phyloP scores from a whole-genome alignment of 2,113 vertebrate species.

The Antechinus flavipes region DNA sequence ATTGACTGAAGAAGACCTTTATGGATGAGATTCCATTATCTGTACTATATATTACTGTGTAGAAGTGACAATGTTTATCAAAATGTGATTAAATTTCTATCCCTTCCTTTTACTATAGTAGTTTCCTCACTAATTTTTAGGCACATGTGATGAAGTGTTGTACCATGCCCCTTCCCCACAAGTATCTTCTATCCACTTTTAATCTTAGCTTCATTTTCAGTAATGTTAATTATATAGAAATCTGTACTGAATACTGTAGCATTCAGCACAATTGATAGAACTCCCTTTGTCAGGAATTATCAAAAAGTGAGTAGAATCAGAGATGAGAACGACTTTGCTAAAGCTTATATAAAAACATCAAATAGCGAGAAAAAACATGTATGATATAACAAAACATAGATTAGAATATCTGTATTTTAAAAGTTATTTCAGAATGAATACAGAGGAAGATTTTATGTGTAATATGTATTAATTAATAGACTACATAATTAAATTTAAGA shows the following conservation, averaged over 20 bases:
- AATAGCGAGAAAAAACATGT: slow-evolving; percentile 24
- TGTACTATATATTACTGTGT: slow-evolving; percentile 21
- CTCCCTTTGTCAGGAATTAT: slow-evolving; percentile 13
- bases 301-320: slow-evolving; percentile 24
- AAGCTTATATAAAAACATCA: slow-evolving; percentile 3
- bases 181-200: slow-evolving; percentile 12
- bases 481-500: slow-evolving; percentile 40
- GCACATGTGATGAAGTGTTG: slow-evolving; percentile 13
- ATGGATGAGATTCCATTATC: slow-evolving; percentile 15
- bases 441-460: not conserved
- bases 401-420: not conserved
- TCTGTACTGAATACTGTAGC: slow-evolving; percentile 11
- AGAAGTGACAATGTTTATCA: not conserved
- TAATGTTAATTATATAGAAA: not conserved
- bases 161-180: slow-evolving; percentile 23
- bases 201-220: slow-evolving; percentile 52
- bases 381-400: not conserved
- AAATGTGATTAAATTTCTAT: not conserved
- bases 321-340: slow-evolving; percentile 18
- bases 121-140: slow-evolving; percentile 31
- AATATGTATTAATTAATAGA: not conserved
- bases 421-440: slow-evolving; percentile 40
- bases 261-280: slow-evolving; percentile 38
- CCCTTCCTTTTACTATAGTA: slow-evolving; percentile 2
- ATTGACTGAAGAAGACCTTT: slow-evolving; percentile 40